Conservation (phyloP, 2,888 invertebrate species). For the Pseudanteris insignis region DNA sequence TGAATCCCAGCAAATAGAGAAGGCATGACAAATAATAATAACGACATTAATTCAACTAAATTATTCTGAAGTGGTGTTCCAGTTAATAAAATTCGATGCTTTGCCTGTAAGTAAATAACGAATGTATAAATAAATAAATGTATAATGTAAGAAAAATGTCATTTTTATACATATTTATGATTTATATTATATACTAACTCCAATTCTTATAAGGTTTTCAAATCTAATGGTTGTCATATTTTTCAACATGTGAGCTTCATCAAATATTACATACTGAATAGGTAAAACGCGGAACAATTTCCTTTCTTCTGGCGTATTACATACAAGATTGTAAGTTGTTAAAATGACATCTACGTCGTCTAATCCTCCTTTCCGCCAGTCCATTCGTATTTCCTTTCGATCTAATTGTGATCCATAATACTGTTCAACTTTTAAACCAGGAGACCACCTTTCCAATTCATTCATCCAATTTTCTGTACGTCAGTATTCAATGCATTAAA, state of each 20-base stretch:
- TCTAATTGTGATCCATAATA: slow-evolving; percentile 92
- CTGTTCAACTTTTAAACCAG: slow-evolving; percentile 79
- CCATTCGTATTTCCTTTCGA: slow-evolving; percentile 78
- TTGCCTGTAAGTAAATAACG: too few relatives aligned
- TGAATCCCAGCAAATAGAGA: slow-evolving; percentile 90
- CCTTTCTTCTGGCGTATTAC: slow-evolving; percentile 87
- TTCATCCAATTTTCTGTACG: slow-evolving; percentile 83
- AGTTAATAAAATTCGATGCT: slow-evolving; percentile 86
- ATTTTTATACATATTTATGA: too few relatives aligned
- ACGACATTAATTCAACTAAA: slow-evolving; percentile 91
- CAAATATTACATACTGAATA: slow-evolving; percentile 93
- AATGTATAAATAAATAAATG: slow-evolving; percentile 5
- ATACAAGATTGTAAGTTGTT: slow-evolving; percentile 88
- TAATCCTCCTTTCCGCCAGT: slow-evolving; percentile 78
- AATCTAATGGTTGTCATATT: slow-evolving; percentile 95
- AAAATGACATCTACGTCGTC: slow-evolving; percentile 84
- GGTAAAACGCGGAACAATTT: slow-evolving; percentile 89
- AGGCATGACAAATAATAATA: slow-evolving; percentile 96
- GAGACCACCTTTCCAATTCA: slow-evolving; percentile 83
- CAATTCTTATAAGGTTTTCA: slow-evolving; percentile 86
- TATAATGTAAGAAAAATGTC: not conserved
- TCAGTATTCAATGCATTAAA: too few relatives aligned
- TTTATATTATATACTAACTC: too few relatives aligned
- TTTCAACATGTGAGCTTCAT: slow-evolving; percentile 98
- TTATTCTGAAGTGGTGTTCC: slow-evolving; percentile 98